These are phyloP conservation scores for Carapus acus DNA, from an alignment of 2,797 vertebrate genomes.

Conservation along the genomic window DNA sequence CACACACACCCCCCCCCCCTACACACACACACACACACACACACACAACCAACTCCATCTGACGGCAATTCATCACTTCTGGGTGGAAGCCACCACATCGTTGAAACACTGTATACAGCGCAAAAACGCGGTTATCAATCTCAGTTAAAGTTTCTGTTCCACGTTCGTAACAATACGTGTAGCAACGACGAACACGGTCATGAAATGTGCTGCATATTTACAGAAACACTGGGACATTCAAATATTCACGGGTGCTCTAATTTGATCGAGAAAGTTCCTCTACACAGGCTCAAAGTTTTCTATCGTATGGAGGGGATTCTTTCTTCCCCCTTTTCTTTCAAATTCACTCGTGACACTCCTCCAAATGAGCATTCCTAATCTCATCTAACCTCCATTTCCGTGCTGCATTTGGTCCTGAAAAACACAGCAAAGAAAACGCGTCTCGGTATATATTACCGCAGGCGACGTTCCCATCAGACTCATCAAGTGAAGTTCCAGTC, in stretches of 20 bases:
- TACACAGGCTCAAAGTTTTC: constrained; percentile 37
- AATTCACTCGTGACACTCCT: not conserved
- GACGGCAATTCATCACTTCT: constrained; percentile 18
- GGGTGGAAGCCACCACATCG: not conserved
- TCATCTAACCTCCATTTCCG: not conserved
- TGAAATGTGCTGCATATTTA: no score
- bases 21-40: no score
- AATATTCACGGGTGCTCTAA: not conserved
- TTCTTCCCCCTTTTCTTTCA: no score
- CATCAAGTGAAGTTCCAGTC: not conserved
- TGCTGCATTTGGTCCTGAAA: constrained; percentile 11
- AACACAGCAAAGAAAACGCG: constrained; percentile 7
- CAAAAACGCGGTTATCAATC: not conserved
- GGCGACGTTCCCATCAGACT: not conserved
- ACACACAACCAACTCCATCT: not conserved
- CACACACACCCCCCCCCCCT: not conserved
- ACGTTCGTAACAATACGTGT: not conserved
- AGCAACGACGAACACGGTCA: no score
- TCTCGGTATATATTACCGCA: not conserved
- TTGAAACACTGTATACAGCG: not conserved
- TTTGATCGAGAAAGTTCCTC: constrained; percentile 39
- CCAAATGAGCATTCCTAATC: not conserved
- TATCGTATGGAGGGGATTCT: constrained; percentile 16
- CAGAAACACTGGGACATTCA: no score
- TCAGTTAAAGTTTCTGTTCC: not conserved